Base-by-base conservation (phyloP, 37 sponge, comb jelly and placozoan species). In the Cladorhizidae sp. region DNA sequence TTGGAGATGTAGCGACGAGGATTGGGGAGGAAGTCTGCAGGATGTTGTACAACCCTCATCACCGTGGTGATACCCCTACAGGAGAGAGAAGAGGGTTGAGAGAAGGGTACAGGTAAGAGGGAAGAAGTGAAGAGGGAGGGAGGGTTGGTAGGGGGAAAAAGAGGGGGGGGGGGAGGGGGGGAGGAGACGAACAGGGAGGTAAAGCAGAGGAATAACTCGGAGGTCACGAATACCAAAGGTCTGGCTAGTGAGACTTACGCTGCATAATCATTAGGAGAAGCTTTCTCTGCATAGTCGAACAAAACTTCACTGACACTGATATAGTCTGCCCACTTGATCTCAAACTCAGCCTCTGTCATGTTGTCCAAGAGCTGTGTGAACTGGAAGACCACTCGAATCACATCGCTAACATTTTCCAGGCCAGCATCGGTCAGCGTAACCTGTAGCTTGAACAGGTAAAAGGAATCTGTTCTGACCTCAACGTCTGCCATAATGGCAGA, bases 1-100 rank as follows among this genome's bases (percentile, higher is more conserved):
- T 90, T 69, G 21, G 42, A 76, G 43, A 87, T 23, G 37, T 22
- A 68, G 23, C 90, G 64, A 32, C 50, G 39, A 18, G 94, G 94
- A 21, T 80, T 75, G n/a, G 37, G 32, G n/a, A 89, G 91, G 70
- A 90, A 90, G 59, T 90, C 94, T 3, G 41, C 77, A 28, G 94
- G 87, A n/a, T 77, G 74, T 18, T 39, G 25, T 1, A 74, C 71
- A 51, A 71, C 56, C 21, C 89, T 64, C 94, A 93, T 93, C 9
- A 17, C 55, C 21, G 20, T 22, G 20, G 91, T 69, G 35, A 86
- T 69, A 25, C 18, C 49, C 28, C 87, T 90, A 72, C 41, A 74
- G 69, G 15, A 40, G 6, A 63, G 21, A 17, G 38, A 32, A 74
- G 69, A 1, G 58, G 40, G 41, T 42, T 2, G 28, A 43, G 26